These are phyloP conservation scores for Phrynocephalus versicolor DNA, from an alignment of 2,113 vertebrate genomes.

Conservation along the genomic window DNA sequence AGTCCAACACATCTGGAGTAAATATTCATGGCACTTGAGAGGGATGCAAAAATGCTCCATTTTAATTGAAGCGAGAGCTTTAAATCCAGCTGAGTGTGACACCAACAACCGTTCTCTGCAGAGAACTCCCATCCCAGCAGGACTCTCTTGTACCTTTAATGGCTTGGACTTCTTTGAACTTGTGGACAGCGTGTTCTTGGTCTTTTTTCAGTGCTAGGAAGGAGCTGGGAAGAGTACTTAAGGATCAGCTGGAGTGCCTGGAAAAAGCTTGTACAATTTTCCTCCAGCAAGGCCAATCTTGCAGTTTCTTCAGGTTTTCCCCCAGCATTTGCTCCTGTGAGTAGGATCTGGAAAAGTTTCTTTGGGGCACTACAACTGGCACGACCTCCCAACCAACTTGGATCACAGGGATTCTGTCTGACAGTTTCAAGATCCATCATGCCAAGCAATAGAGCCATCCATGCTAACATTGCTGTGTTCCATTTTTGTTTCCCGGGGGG, in stretches of 20 bases:
- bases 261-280: no score
- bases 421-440: no score
- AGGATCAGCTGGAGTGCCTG: no score
- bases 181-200: background rate
- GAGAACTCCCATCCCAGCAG: background rate
- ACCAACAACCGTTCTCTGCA: background rate
- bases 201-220: background rate
- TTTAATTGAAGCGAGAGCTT: background rate
- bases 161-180: background rate
- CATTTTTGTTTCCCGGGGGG: no score
- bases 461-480: no score
- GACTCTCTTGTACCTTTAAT: background rate
- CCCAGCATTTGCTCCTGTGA: background rate
- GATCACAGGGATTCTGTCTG: no score
- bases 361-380: no score
- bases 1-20: background rate
- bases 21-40: background rate
- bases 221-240: background rate
- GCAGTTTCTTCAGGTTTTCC: background rate
- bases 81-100: background rate
- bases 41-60: background rate
- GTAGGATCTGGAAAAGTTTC: no score
- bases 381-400: no score
- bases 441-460: no score
- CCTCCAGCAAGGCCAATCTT: background rate